Percentiles rank a stretch among this genome's conserved stretches.
Evolutionary conservation across 2,113 vertebrate genomes (phyloP).

Genomic region (Gnathonemus echidnorhynchus): DNA sequence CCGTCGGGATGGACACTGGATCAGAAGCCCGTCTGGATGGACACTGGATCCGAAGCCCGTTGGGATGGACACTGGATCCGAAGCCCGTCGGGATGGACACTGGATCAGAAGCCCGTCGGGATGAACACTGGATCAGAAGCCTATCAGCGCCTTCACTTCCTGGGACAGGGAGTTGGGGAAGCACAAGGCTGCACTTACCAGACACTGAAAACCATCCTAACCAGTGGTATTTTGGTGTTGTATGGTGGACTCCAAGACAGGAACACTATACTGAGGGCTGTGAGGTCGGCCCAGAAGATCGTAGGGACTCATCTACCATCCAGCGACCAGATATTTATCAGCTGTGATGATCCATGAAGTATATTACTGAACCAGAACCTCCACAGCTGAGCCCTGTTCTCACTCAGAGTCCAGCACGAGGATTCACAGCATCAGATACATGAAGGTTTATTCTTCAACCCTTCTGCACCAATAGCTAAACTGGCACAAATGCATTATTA

Average conservation of each 20-base stretch:
- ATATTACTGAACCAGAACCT: not conserved
- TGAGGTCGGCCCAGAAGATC: not conserved
- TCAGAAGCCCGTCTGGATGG: not conserved
- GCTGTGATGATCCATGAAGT: not conserved
- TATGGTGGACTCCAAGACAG: not conserved
- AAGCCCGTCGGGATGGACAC: no score
- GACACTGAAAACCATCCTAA: not conserved
- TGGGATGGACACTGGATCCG: no score
- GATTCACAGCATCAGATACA: not conserved
- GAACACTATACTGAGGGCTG: not conserved
- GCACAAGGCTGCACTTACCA: not conserved
- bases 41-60: no score
- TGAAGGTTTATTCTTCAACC: no score
- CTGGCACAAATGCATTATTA: not conserved
- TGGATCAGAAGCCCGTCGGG: no score
- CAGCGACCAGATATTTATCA: not conserved
- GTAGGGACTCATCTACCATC: not conserved
- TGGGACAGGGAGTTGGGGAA: not conserved
- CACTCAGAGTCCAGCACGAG: not conserved
- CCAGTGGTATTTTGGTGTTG: not conserved
- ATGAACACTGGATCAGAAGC: no score
- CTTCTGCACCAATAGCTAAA: no score
- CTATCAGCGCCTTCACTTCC: not conserved
- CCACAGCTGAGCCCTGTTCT: not conserved
- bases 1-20: not conserved